Conservation (phyloP, 2,797 vertebrate genomes). For the Echiichthys vipera region DNA sequence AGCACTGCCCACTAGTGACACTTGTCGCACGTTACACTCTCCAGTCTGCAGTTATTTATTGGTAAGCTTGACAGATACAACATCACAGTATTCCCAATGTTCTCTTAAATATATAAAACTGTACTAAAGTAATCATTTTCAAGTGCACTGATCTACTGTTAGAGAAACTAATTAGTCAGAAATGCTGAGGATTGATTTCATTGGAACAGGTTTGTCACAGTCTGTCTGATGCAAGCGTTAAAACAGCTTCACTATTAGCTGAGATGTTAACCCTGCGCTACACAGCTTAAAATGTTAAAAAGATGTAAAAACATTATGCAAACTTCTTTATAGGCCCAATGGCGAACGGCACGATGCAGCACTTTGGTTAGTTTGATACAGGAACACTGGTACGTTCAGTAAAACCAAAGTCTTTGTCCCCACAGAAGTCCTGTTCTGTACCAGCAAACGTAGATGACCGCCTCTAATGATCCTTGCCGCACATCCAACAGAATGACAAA, state of each 20-base stretch:
- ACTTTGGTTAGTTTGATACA: slow-evolving; percentile 38
- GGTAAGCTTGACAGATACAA: slow-evolving; percentile 40
- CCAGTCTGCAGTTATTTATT: slow-evolving; percentile 61
- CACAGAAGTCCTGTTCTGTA: slow-evolving; percentile 9
- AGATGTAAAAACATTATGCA: slow-evolving; percentile 26
- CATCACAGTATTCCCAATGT: slow-evolving; percentile 44
- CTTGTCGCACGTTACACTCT: slow-evolving; percentile 38
- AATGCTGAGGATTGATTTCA: slow-evolving; percentile 39
- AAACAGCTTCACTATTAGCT: slow-evolving; percentile 35
- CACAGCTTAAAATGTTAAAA: slow-evolving; percentile 33
- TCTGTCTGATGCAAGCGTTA: slow-evolving; percentile 46
- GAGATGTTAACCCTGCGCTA: slow-evolving; percentile 43
- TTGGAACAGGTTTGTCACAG: slow-evolving; percentile 56
- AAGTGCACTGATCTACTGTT: slow-evolving; percentile 51
- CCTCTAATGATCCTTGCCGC: slow-evolving; percentile 10
- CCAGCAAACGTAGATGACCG: slow-evolving; percentile 7
- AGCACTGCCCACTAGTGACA: slow-evolving; percentile 73
- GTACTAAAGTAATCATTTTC: slow-evolving; percentile 39
- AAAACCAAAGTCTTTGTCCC: slow-evolving; percentile 34
- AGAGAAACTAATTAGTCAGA: slow-evolving; percentile 33
- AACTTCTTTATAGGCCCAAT: background rate
- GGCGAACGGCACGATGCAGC: background rate
- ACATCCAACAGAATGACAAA: slow-evolving; percentile 10
- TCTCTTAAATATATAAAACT: slow-evolving; percentile 65
- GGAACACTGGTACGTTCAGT: slow-evolving; percentile 56